These are phyloP conservation scores for Poicephalus gulielmi DNA, from an alignment of 2,113 vertebrate species.

Conservation along the genomic window DNA sequence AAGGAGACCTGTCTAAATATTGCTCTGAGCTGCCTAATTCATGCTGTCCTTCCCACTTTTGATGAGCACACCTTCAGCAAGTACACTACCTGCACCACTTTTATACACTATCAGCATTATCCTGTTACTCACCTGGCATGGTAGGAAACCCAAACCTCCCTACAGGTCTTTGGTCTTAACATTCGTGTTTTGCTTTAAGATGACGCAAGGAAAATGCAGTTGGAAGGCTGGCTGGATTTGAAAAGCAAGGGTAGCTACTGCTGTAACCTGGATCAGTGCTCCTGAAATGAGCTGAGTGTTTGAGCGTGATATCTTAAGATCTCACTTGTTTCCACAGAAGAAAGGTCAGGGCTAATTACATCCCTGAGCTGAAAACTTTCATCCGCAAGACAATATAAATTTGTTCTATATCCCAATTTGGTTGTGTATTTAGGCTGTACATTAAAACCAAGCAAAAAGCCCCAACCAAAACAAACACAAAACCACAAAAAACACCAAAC, in stretches of 20 bases:
- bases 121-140: background rate
- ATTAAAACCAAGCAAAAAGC: background rate
- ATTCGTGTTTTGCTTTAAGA: background rate
- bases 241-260: background rate
- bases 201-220: background rate
- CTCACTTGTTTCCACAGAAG: background rate
- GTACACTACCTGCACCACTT: rapidly evolving
- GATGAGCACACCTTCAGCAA: background rate
- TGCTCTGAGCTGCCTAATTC: background rate
- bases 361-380: background rate
- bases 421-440: background rate
- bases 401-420: background rate
- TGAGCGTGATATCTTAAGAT: background rate
- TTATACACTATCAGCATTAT: rapidly evolving
- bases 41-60: background rate
- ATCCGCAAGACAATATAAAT: background rate
- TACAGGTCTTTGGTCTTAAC: background rate
- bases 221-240: background rate
- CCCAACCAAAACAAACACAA: background rate
- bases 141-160: background rate
- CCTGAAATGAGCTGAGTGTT: background rate
- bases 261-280: background rate
- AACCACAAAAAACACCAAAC: background rate
- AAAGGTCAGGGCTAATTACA: background rate
- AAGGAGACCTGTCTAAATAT: background rate